Evolutionary conservation across 2,888 invertebrate species (phyloP), one percentile per base, ranked within the genome.

Genomic region (Stenodema calcarata): DNA sequence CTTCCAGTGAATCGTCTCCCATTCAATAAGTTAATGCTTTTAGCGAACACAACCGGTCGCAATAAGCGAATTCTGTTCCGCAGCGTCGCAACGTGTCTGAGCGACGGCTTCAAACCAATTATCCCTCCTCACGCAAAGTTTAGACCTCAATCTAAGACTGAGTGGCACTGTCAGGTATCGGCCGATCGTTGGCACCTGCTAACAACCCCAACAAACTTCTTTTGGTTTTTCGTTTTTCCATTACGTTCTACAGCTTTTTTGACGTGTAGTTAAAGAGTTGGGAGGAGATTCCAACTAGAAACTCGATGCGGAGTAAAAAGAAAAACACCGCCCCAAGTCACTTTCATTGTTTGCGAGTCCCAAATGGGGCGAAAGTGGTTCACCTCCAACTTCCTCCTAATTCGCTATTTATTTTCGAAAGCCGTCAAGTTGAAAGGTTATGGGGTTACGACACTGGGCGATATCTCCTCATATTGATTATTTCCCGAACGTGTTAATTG

Each of bases 381-480:
- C 27, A 62, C 27, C 27, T 23, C 62, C 2, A 54, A 14, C n/a
- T 42, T 42, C 16, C 47, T 12, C 3, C 47, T 12, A 16, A 47
- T 7, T 35, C 30, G 2, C 35, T 12, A 73, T 41, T 73, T 73
- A 73, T 73, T 73, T 73, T 62, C 23, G 41, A 73, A 73, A 73
- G 80, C 54, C 28, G 54, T n/a, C 54, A 35, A n/a, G 23, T 80
- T 14, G n/a, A 80, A 80, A 80, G 80, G 44, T 80, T 50, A 54
- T n/a, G 27, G 50, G 80, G 80, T 80, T 80, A 80, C 80, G 80
- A 30, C 30, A 50, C 80, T 30, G 50, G 54, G 80, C 27, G 80
- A 80, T 80, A 80, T 80, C 80, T 30, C 80, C 54, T 1, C 28
- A 23, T 80, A 80, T 80, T 28, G 80, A 80, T 80, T 50, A 80